Conservation (phyloP, 1,140 invertebrate genomes). For the Latrodectus geometricus region DNA sequence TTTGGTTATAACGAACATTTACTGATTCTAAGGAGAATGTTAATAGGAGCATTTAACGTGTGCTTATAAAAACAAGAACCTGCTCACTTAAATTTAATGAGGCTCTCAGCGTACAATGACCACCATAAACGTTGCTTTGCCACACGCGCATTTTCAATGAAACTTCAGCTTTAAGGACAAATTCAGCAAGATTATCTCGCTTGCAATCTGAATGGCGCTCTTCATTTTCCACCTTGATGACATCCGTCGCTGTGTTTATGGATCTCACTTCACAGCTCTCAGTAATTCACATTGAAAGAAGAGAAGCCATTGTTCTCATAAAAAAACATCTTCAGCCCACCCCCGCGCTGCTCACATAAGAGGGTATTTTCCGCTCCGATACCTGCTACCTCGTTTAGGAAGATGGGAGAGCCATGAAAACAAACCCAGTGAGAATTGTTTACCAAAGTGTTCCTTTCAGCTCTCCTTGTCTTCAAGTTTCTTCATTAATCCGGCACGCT, state of each 20-base stretch:
- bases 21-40: no score
- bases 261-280: background rate
- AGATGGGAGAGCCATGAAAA: background rate
- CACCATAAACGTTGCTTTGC: no score
- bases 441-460: no score
- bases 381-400: background rate
- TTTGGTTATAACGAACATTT: no score
- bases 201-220: background rate
- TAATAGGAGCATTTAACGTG: no score
- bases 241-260: background rate
- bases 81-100: no score
- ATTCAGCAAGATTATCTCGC: no score
- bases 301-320: background rate
- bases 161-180: no score
- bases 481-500: background rate
- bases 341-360: background rate
- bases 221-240: background rate
- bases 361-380: background rate
- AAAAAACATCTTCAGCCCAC: background rate
- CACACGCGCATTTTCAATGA: no score
- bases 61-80: no score
- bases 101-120: no score
- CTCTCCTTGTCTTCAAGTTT: background rate
- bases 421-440: no score
- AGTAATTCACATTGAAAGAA: background rate